These are phyloP conservation scores for Neoaliturus tenellus DNA, from an alignment of 2,888 invertebrate species.

Conservation along the genomic window DNA sequence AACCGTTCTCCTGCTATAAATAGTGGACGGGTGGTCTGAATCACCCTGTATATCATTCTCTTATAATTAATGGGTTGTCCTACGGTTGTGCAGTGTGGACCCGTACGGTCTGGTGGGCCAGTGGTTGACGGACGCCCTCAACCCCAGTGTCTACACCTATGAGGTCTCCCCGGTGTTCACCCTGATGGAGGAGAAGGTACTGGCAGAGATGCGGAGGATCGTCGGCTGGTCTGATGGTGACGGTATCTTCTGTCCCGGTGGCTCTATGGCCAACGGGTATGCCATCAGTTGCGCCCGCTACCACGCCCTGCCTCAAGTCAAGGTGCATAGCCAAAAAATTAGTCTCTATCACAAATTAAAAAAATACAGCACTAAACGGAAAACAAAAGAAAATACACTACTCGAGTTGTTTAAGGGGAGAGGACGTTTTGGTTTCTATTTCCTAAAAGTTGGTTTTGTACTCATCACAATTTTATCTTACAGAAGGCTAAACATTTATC, in stretches of 20 bases:
- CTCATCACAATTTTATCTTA: too few species aligned
- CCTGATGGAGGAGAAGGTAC: conserved; percentile 89
- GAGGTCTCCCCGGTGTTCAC: conserved; percentile 94
- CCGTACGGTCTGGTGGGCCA: conserved; percentile 90
- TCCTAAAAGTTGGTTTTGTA: too few species aligned
- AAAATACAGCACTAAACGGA: too few species aligned
- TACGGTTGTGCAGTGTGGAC: conserved; percentile 79
- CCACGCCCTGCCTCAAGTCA: conserved; percentile 82
- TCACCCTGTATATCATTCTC: background rate
- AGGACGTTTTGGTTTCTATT: too few species aligned
- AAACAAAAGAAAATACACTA: too few species aligned
- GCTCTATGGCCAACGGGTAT: conserved; percentile 93
- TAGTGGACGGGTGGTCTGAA: too few species aligned
- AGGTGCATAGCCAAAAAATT: conserved; percentile 76
- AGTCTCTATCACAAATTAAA: too few species aligned
- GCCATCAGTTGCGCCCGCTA: conserved; percentile 92
- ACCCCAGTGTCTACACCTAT: conserved; percentile 92
- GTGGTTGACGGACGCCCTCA: conserved; percentile 90
- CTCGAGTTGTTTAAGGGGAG: too few species aligned
- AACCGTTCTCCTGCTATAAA: too few species aligned
- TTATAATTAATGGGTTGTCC: background rate
- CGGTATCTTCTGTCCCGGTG: conserved; percentile 93
- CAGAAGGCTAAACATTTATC: too few species aligned
- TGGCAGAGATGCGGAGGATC: conserved; percentile 86
- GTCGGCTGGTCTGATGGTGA: conserved; percentile 87